These are phyloP conservation scores for Melanotus villosus DNA, from an alignment of 2,888 invertebrate species.

Conservation along the genomic window DNA sequence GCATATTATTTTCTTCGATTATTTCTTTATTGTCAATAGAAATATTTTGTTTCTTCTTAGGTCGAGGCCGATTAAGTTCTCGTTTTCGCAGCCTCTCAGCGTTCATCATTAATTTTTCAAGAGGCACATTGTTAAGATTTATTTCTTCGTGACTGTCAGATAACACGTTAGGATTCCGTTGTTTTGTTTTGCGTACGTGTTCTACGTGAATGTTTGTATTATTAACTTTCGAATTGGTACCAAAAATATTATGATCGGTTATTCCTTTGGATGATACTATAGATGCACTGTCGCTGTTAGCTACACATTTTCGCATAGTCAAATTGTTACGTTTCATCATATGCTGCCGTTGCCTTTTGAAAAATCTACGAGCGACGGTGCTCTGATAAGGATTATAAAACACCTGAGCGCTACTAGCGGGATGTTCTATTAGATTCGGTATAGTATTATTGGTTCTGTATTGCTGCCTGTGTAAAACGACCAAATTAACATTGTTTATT, in stretches of 20 bases:
- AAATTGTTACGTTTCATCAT: conserved; percentile 80
- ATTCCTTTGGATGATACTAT: conserved; percentile 51
- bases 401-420: conserved; percentile 80
- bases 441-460: conserved; percentile 77
- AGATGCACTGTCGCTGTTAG: conserved; percentile 72
- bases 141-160: conserved; percentile 76
- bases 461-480: conserved; percentile 80
- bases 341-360: conserved; percentile 85
- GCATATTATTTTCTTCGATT: conserved; percentile 67
- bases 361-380: conserved; percentile 93
- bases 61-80: conserved; percentile 55
- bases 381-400: conserved; percentile 96
- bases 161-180: conserved; percentile 77
- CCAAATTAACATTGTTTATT: conserved; percentile 78
- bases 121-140: conserved; percentile 59
- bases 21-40: conserved; percentile 44
- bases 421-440: conserved; percentile 68
- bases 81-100: conserved; percentile 60
- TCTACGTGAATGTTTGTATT: conserved; percentile 86
- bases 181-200: conserved; percentile 73
- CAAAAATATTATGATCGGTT: conserved; percentile 75
- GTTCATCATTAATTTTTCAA: conserved; percentile 61
- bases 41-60: conserved; percentile 57
- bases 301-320: conserved; percentile 72
- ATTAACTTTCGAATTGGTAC: conserved; percentile 83